These are phyloP conservation scores for Furcula furcula DNA, from an alignment of 2,888 invertebrate genomes.

Conservation along the genomic window DNA sequence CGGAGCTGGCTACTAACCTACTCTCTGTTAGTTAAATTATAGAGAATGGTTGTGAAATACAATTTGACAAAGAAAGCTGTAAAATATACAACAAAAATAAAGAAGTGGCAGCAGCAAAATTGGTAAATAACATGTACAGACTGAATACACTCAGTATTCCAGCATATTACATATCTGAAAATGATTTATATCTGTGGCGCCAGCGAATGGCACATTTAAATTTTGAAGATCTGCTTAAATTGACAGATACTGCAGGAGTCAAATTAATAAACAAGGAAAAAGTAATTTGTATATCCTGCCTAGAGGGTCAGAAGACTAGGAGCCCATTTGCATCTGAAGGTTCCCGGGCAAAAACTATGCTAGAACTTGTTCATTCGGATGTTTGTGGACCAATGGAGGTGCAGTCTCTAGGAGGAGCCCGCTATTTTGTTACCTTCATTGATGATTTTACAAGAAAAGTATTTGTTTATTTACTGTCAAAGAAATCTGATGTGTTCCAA, in stretches of 20 bases:
- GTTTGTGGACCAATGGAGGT: background rate
- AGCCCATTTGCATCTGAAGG: background rate
- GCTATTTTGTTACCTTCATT: background rate
- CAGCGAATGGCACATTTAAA: conserved; percentile 1
- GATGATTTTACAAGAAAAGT: background rate
- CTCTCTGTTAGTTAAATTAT: conserved; percentile 6
- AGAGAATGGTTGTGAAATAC: conserved; percentile 3
- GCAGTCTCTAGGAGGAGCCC: background rate
- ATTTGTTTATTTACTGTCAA: background rate
- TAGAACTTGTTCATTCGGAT: conserved; percentile 1
- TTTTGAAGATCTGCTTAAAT: background rate
- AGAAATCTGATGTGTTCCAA: conserved; percentile 1
- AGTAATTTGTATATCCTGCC: background rate
- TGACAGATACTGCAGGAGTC: background rate
- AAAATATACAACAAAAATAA: conserved; percentile 5
- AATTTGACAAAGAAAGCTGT: conserved; percentile 6
- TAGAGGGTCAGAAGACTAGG: background rate
- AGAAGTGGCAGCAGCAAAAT: conserved; percentile 1
- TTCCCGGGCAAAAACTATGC: background rate
- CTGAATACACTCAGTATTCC: background rate
- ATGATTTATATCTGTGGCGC: conserved; percentile 3
- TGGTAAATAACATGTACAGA: conserved; percentile 8
- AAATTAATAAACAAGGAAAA: conserved; percentile 1
- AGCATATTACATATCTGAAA: conserved; percentile 2
- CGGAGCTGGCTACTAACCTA: conserved; percentile 5